Evolutionary conservation across 2,797 vertebrate genomes (phyloP).

Genomic region (Meriones psammophilus): DNA sequence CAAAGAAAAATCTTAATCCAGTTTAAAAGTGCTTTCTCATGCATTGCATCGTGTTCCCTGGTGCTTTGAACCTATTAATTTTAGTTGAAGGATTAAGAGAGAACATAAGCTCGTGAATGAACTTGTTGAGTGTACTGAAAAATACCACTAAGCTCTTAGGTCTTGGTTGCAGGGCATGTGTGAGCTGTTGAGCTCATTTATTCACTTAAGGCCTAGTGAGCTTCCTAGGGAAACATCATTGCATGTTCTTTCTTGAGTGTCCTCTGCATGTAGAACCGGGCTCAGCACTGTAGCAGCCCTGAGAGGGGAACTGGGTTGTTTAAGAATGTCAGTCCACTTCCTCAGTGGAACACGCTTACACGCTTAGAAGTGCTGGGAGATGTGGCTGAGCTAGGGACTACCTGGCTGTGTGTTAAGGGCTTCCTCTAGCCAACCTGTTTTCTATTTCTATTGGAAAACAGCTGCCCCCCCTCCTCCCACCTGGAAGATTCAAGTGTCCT

Average conservation of each 20-base stretch:
- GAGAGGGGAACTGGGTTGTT: not conserved
- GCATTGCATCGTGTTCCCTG: conserved; percentile 39
- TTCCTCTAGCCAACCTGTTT: not conserved
- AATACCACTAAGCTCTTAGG: conserved; percentile 49
- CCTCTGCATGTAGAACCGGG: not conserved
- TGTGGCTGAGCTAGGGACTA: not conserved
- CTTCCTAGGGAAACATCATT: not conserved
- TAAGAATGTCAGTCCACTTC: not conserved
- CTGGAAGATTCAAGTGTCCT: not conserved
- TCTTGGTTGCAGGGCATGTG: not conserved
- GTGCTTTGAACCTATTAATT: conserved; percentile 76
- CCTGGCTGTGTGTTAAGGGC: not conserved
- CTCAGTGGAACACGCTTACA: not conserved
- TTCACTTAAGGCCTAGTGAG: conserved; percentile 26
- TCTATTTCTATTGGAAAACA: not conserved
- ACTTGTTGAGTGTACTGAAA: conserved; percentile 68
- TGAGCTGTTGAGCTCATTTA: conserved; percentile 54
- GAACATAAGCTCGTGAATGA: conserved; percentile 73
- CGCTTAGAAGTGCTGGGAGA: not conserved
- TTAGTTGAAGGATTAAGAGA: conserved; percentile 70
- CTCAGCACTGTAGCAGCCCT: not conserved
- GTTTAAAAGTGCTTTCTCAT: conserved; percentile 73
- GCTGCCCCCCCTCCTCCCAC: not conserved
- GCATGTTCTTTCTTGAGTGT: not conserved
- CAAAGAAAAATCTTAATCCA: conserved; percentile 62